Conservation (phyloP, 2,113 vertebrate genomes). For the Kryptolebias marmoratus region DNA sequence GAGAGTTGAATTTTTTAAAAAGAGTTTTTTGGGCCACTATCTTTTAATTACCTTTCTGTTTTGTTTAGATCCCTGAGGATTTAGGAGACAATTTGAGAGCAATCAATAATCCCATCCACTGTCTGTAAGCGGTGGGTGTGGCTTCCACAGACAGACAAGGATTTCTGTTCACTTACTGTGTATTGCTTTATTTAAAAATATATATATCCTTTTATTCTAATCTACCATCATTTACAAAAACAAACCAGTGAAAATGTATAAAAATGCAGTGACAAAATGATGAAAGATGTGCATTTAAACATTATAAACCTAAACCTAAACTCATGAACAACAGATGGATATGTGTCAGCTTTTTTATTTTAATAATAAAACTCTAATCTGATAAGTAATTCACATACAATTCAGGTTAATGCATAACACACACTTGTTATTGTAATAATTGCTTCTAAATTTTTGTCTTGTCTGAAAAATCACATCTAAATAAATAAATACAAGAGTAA, state of each 20-base stretch:
- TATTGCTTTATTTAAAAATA: background rate
- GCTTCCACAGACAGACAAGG: background rate
- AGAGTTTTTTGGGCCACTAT: background rate
- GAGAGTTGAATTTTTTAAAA: background rate
- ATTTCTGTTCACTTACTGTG: background rate
- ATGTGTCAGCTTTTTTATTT: background rate
- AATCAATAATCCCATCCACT: slow-evolving; percentile 9
- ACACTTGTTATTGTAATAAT: background rate
- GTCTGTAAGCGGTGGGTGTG: slow-evolving; percentile 14
- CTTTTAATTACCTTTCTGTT: background rate
- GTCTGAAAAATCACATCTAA: too few relatives aligned
- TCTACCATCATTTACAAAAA: background rate
- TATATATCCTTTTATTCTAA: background rate
- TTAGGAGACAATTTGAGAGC: slow-evolving; percentile 13
- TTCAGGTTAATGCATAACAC: background rate
- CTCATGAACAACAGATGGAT: too few relatives aligned
- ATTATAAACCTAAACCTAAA: too few relatives aligned
- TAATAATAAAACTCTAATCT: background rate
- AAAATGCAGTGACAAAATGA: background rate
- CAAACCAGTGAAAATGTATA: background rate
- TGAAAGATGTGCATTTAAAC: background rate
- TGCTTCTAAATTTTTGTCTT: too few relatives aligned
- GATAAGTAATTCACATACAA: background rate
- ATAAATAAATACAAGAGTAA: too few relatives aligned
- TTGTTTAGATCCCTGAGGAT: slow-evolving; percentile 3